Evolutionary conservation across 2,888 invertebrate genomes (phyloP).

Genomic region (Nephrotoma flavescens): DNA sequence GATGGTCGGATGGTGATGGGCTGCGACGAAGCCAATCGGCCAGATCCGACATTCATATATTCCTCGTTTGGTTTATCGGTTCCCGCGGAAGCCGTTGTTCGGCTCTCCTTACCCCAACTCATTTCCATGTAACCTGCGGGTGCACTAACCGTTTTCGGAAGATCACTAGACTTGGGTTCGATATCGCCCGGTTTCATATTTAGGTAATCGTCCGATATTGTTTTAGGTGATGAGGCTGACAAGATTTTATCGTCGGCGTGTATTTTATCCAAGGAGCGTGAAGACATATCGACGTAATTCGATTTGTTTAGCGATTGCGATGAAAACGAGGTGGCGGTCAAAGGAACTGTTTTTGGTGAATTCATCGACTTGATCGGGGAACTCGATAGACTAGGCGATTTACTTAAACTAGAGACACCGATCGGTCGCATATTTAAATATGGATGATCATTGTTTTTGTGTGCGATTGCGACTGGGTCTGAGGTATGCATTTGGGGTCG

Average conservation of each 20-base stretch:
- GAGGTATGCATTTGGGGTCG: constrained; percentile 22
- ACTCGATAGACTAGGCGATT: constrained; percentile 16
- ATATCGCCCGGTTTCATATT: constrained; percentile 20
- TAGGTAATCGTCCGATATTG: constrained; percentile 16
- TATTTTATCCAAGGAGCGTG: constrained; percentile 8
- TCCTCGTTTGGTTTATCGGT: constrained; percentile 21
- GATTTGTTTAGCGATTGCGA: background rate
- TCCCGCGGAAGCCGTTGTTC: constrained; percentile 20
- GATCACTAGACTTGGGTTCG: constrained; percentile 18
- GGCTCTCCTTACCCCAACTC: constrained; percentile 33
- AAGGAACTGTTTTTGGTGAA: constrained; percentile 4
- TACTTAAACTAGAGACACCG: constrained; percentile 14
- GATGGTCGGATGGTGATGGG: constrained; percentile 41
- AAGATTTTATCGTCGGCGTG: constrained; percentile 8
- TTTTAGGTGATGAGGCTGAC: constrained; percentile 12
- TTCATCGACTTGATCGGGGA: constrained; percentile 15
- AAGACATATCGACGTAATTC: constrained; percentile 14
- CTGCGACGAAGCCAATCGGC: constrained; percentile 28
- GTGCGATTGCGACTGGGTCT: constrained; percentile 12
- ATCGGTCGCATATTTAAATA: constrained; percentile 34
- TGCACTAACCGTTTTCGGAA: constrained; percentile 29
- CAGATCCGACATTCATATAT: constrained; percentile 38
- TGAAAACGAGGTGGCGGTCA: background rate
- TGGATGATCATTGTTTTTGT: constrained; percentile 16
- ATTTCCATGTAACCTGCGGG: constrained; percentile 53